Base-by-base conservation (phyloP, 92 coral and sea anemone genomes). In the Pocillopora meandrina region DNA sequence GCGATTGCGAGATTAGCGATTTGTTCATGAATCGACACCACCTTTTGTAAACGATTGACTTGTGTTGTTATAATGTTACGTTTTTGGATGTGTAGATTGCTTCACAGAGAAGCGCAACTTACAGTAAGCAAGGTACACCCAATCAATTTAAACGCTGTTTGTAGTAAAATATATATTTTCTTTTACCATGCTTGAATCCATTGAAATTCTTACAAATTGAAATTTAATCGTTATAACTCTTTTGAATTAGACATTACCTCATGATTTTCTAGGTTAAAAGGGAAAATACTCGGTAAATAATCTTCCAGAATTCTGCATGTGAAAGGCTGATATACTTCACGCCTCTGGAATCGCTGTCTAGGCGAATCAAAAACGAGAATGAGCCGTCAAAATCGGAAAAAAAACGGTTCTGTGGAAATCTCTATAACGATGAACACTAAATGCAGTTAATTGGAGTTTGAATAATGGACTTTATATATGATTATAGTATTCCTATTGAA, bases 401-500 rank as follows among this genome's bases (percentile, higher is more conserved):
- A 9, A 58, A 57, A 81, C 33, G 34, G 33, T 70, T 70, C 74
- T 6, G 59, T 14, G 35, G 23, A 59, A 58, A 58, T 71, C 61
- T 42, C 42, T 71, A 31, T 58, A 69, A 70, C 57, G 68, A 57
- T 35, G 68, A 56, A 34, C 35, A 12, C 62, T 19, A 59, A 58
- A 35, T 10, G 52, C 71, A 81, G 31, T 59, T 81, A 71, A 81
- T 58, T 71, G 77, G 85, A 81, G 64, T 33, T 52, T 18, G 69
- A 15, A 81, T 70, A 58, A 81, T 70, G 20, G 77, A 81, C 71
- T 70, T 70, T 81, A 71, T 81, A 70, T 67, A 59, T 23, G 77
- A 69, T 70, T 81, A 81, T 35, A 71, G 77, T 72, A 58, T 58
- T 71, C 71, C 77, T 70, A 60, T 81, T 81, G 61, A 81, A 81